phyloP scores from a whole-genome alignment of 2,113 vertebrate genomes.

The Antechinus flavipes region DNA sequence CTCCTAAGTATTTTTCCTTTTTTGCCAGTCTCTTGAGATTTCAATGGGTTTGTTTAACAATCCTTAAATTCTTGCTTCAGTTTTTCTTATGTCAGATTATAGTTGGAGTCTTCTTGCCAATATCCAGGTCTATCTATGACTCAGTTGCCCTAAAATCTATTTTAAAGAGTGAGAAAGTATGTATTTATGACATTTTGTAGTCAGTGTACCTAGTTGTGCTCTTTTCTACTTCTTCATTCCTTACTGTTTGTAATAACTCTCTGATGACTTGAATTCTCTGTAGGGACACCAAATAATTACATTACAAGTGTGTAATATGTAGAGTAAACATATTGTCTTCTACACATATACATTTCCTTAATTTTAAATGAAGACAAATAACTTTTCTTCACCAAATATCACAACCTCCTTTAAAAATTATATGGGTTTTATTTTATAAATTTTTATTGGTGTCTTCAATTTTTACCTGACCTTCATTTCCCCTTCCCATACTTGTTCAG shows the following conservation, averaged over 20 bases:
- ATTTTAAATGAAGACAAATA: not conserved
- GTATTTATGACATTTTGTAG: not conserved
- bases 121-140: not conserved
- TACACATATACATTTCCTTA: not conserved
- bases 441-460: not conserved
- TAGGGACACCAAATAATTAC: slow-evolving; percentile 91
- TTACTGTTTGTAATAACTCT: slow-evolving; percentile 93
- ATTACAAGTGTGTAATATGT: slow-evolving; percentile 90
- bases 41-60: not conserved
- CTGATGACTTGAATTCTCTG: slow-evolving; percentile 91
- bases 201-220: not conserved
- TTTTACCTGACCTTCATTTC: not conserved
- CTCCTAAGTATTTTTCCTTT: not conserved
- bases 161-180: not conserved
- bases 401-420: not conserved
- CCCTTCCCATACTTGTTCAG: not conserved
- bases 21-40: not conserved
- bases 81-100: slow-evolving; percentile 28
- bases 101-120: not conserved
- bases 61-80: not conserved
- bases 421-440: not conserved
- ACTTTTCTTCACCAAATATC: not conserved
- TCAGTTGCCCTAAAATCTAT: not conserved
- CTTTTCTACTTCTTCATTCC: not conserved
- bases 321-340: not conserved